Conservation (phyloP, 2,888 invertebrate species). For the Drosophila antonietae region DNA sequence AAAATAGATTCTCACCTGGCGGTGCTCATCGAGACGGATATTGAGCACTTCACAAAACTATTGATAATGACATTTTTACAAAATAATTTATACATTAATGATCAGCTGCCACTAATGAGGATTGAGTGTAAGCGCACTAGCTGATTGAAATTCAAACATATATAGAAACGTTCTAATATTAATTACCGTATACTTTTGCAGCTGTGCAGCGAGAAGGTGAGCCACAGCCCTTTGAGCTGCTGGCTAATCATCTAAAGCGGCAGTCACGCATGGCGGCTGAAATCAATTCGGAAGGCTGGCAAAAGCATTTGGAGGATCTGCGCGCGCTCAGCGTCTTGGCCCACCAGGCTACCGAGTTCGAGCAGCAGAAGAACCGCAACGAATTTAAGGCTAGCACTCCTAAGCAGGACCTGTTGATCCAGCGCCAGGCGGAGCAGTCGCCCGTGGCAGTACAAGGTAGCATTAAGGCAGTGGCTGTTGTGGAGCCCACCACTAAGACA, state of each 20-base stretch:
- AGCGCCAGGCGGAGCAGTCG: slow-evolving; percentile 37
- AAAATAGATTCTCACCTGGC: slow-evolving; percentile 90
- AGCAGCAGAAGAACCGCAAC: slow-evolving; percentile 81
- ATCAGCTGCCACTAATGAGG: slow-evolving; percentile 90
- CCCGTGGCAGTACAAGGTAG: slow-evolving; percentile 19
- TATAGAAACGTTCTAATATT: slow-evolving; percentile 12
- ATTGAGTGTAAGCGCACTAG: slow-evolving; percentile 89
- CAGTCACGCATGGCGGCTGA: slow-evolving; percentile 81
- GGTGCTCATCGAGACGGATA: slow-evolving; percentile 91
- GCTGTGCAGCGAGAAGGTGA: slow-evolving; percentile 87
- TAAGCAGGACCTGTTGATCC: slow-evolving; percentile 82
- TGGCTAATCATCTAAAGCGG: slow-evolving; percentile 84
- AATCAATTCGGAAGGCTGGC: slow-evolving; percentile 80
- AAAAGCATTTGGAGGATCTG: slow-evolving; percentile 83
- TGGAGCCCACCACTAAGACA: slow-evolving; percentile 56
- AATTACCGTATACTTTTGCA: slow-evolving; percentile 64
- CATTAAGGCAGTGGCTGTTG: slow-evolving; percentile 58
- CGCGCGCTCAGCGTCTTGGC: slow-evolving; percentile 83
- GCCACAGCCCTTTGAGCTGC: slow-evolving; percentile 86
- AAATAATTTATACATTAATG: slow-evolving; percentile 90
- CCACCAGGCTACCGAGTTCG: slow-evolving; percentile 84
- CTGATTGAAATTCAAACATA: not conserved
- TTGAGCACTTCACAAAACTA: slow-evolving; percentile 89
- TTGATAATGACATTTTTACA: slow-evolving; percentile 90
- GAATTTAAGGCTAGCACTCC: slow-evolving; percentile 79